phyloP scores from a whole-genome alignment of 2,888 invertebrate species.

The Caenorhabditis sp. region DNA sequence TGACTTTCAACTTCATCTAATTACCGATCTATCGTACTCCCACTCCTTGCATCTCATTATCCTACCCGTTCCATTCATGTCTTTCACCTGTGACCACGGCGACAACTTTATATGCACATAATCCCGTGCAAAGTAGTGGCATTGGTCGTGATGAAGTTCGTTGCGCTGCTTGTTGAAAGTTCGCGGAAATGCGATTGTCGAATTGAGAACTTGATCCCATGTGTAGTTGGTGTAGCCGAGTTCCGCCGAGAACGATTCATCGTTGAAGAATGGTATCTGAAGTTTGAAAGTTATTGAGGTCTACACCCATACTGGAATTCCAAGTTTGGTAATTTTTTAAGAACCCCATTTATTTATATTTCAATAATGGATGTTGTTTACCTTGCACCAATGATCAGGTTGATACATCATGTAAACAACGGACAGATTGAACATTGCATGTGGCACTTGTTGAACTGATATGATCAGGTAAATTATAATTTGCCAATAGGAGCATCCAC shows the following conservation, averaged over 20 bases:
- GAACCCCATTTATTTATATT: neutral
- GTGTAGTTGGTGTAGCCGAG: conserved; percentile 75
- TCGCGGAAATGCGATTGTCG: conserved; percentile 77
- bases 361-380: conserved; percentile 19
- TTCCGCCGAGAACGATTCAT: conserved; percentile 71
- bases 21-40: conserved; percentile 81
- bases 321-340: too few relatives aligned
- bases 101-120: conserved; percentile 72
- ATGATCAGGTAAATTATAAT: conserved; percentile 82
- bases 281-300: conserved; percentile 16
- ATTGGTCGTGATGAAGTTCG: conserved; percentile 75
- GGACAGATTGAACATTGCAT: conserved; percentile 83
- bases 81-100: conserved; percentile 66
- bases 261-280: conserved; percentile 79
- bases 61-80: conserved; percentile 47
- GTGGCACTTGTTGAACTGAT: conserved; percentile 80
- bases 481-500: conserved; percentile 83
- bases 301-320: too few relatives aligned
- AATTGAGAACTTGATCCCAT: conserved; percentile 80
- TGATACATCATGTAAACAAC: conserved; percentile 83
- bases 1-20: neutral
- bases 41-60: conserved; percentile 73
- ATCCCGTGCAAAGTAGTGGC: conserved; percentile 72
- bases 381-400: conserved; percentile 83
- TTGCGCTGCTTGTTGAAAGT: conserved; percentile 71